phyloP scores from a whole-genome alignment of 30 jellyfish, hydroid and myxozoan genomes.

The Rhopilema esculentum region DNA sequence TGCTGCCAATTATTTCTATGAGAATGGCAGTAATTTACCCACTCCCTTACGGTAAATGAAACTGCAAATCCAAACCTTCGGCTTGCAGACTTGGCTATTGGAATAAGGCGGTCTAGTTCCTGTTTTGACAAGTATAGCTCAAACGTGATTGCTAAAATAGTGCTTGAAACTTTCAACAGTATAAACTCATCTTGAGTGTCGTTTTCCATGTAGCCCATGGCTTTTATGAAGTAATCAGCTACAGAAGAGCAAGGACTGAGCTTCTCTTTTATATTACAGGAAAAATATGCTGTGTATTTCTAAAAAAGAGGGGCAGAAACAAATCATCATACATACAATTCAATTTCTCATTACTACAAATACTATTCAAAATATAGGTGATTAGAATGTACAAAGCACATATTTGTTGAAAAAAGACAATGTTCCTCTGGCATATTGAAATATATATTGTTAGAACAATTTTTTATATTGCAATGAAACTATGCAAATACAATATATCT shows the following conservation, averaged over 20 bases:
- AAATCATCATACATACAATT: no score
- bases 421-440: no score
- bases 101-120: constrained; percentile 13
- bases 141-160: constrained; percentile 37
- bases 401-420: no score
- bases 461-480: no score
- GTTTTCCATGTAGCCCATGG: constrained; percentile 46
- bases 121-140: constrained; percentile 38
- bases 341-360: not conserved
- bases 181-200: constrained; percentile 21
- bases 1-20: not conserved
- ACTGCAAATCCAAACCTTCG: not conserved
- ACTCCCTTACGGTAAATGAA: not conserved
- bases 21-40: constrained; percentile 7
- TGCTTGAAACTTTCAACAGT: constrained; percentile 15
- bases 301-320: constrained; percentile 5
- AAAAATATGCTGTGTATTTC: constrained; percentile 73
- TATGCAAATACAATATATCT: no score
- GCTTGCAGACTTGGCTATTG: constrained; percentile 18
- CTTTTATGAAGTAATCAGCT: constrained; percentile 40
- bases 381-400: no score
- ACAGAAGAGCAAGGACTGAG: constrained; percentile 9
- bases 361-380: no score
- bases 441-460: no score
- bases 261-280: constrained; percentile 33